Conservation (phyloP, 2,888 invertebrate genomes). For the Oligia fasciuncula region DNA sequence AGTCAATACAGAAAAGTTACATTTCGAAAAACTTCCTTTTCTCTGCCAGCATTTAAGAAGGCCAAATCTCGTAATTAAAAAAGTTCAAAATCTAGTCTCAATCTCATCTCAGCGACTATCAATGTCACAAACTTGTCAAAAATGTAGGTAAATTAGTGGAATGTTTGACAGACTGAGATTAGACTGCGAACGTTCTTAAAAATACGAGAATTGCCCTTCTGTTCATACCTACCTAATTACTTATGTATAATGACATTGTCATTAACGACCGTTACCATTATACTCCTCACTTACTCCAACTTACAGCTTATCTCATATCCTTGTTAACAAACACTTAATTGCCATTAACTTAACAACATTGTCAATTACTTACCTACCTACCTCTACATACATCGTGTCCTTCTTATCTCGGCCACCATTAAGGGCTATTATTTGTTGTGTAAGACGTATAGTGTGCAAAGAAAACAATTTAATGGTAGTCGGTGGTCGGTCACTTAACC, state of each 20-base stretch:
- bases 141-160: too few species aligned
- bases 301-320: conserved; percentile 54
- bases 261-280: background rate
- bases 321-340: conserved; percentile 65
- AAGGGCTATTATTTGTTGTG: conserved; percentile 69
- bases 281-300: conserved; percentile 1
- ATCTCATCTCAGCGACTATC: too few species aligned
- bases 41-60: too few species aligned
- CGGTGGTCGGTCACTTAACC: conserved; percentile 88
- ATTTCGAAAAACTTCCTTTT: too few species aligned
- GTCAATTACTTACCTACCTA: conserved; percentile 36
- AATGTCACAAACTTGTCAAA: too few species aligned
- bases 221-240: background rate
- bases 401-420: conserved; percentile 64
- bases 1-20: background rate
- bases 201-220: too few species aligned
- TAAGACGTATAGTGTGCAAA: conserved; percentile 75
- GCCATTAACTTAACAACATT: conserved; percentile 56
- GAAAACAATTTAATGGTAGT: conserved; percentile 88
- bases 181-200: too few species aligned
- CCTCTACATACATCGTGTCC: conserved; percentile 30
- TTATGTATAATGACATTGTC: background rate
- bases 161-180: too few species aligned
- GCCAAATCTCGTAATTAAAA: too few species aligned
- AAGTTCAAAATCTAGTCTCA: too few species aligned